Evolutionary conservation across 2,113 vertebrate species (phyloP), one percentile per base, ranked within the genome.

Genomic region (Siniperca chuatsi): DNA sequence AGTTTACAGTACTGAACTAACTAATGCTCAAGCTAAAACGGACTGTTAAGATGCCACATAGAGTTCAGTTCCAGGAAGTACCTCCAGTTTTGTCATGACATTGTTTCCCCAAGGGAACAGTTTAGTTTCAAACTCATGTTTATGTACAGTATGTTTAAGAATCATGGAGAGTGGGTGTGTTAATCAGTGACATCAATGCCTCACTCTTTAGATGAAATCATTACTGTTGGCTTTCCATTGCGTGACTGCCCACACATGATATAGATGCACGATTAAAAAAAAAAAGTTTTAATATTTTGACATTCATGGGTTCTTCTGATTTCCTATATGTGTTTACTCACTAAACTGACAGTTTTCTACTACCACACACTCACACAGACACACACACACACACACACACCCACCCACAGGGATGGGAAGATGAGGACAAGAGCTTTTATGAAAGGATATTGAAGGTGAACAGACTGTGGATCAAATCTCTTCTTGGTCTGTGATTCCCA

Each of bases 391-490:
- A 58, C 20, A 62, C 20, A 66, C 25, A 29, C 8, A 69, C 11
- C 21, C 29, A 16, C 13, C 48, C 23, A 67, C 21, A 44, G 37
- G 21, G n/a, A 29, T 18, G 8, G 21, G 37, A 66, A 23, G 42
- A 68, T n/a, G n/a, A 37, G 9, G 25, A 52, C 25, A 52, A 6
- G 16, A n/a, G 10, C 18, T 66, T 54, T 78, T 40, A 16, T 67
- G 40, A 79, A 35, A 67, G 67, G 23, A 61, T 74, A 61, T 70
- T 23, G 44, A 73, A 73, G 50, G 65, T 55, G 65, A 83, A 52
- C 50, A 46, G 46, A 21, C 7, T 37, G 29, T 9, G 25, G 78
- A 88, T 86, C 23, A 90, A 78, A 89, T 74, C 67, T 21, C 35
- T 40, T 16, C 42, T 66, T 82, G 73, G 71, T 81, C 58, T 84